A percentile compares a stretch with the other conserved stretches of the same genome.
These are phyloP conservation scores for Thelaira solivaga DNA, from an alignment of 2,888 invertebrate species.

Conservation along the genomic window DNA sequence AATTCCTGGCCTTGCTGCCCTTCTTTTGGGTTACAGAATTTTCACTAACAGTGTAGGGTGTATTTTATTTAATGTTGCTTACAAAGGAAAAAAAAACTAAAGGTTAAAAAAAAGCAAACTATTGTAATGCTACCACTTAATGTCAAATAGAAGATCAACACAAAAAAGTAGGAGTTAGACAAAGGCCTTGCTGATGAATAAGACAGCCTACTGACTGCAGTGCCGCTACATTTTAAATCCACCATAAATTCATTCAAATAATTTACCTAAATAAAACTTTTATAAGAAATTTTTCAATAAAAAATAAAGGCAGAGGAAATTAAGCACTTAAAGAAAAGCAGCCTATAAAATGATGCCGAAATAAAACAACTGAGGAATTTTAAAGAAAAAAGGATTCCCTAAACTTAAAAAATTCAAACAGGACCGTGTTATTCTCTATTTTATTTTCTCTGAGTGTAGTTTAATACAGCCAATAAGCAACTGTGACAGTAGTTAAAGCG, in stretches of 20 bases:
- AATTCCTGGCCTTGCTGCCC: too few relatives aligned
- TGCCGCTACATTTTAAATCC: neutral
- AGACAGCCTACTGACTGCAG: too few relatives aligned
- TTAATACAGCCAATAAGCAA: neutral
- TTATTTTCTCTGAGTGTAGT: neutral
- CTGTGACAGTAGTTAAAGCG: slow-evolving; percentile 27
- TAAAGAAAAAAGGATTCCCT: too few relatives aligned
- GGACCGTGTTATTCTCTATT: too few relatives aligned
- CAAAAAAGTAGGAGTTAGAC: neutral
- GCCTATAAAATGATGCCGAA: too few relatives aligned
- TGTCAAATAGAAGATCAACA: slow-evolving; percentile 13
- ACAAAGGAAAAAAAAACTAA: neutral
- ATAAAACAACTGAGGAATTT: too few relatives aligned
- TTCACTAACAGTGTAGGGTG: too few relatives aligned
- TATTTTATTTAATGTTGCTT: too few relatives aligned
- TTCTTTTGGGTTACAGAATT: too few relatives aligned
- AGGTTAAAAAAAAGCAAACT: neutral
- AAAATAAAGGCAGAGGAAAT: neutral
- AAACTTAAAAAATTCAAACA: too few relatives aligned
- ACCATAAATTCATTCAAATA: slow-evolving; percentile 6
- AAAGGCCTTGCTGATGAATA: neutral
- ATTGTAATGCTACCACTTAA: slow-evolving; percentile 35
- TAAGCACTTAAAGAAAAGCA: too few relatives aligned
- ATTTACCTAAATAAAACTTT: neutral
- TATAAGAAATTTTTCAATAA: neutral